Conservation (phyloP, 1,140 invertebrate genomes). For the Lepidotrigona ventralis region DNA sequence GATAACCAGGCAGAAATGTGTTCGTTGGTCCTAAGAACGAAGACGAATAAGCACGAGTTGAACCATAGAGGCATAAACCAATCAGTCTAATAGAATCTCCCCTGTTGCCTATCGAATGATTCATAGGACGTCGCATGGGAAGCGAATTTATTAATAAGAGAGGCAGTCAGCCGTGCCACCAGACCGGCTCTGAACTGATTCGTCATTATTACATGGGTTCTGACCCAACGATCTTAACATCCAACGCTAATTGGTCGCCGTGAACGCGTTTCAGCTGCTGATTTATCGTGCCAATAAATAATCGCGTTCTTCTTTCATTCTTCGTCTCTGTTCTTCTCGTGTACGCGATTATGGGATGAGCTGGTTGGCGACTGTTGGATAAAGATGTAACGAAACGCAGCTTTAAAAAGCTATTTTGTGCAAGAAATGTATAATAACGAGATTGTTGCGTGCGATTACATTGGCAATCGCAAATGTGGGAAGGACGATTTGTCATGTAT, state of each 20-base stretch:
- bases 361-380: background rate
- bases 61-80: constrained; percentile 58
- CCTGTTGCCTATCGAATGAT: constrained; percentile 68
- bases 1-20: constrained; percentile 5
- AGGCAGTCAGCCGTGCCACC: constrained; percentile 47
- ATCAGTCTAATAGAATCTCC: constrained; percentile 70
- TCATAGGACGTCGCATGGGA: constrained; percentile 67
- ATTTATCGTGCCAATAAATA: constrained; percentile 47
- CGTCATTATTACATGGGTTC: constrained; percentile 64
- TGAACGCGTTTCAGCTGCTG: constrained; percentile 30
- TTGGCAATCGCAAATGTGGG: constrained; percentile 3
- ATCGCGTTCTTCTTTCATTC: background rate
- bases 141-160: constrained; percentile 68
- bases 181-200: constrained; percentile 54
- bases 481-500: constrained; percentile 28
- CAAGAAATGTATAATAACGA: background rate
- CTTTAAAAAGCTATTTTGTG: background rate
- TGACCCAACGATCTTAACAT: constrained; percentile 58
- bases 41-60: constrained; percentile 57
- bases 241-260: constrained; percentile 55
- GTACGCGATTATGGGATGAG: background rate
- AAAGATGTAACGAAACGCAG: constrained; percentile 34
- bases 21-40: constrained; percentile 43
- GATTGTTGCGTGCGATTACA: constrained; percentile 2
- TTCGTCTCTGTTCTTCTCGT: background rate